Conservation (phyloP, 2,113 vertebrate species). For the Microtus oregoni region DNA sequence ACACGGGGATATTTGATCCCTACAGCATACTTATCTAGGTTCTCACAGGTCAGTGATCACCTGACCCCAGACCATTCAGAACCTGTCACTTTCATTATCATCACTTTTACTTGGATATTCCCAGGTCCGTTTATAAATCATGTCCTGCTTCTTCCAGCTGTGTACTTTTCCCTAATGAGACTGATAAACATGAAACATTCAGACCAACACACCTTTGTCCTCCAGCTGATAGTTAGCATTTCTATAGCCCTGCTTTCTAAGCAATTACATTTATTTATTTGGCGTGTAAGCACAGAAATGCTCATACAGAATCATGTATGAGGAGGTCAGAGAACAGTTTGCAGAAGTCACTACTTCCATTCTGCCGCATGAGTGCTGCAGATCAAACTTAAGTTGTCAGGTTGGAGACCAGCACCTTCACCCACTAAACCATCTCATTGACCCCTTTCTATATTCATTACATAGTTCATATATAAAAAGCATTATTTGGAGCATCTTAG, state of each 20-base stretch:
- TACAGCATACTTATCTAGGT: not conserved
- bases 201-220: not conserved
- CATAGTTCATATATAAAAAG: not conserved
- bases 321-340: not conserved
- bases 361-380: too few relatives aligned
- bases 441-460: too few relatives aligned
- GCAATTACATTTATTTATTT: not conserved
- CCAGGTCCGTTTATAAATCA: not conserved
- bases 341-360: not conserved
- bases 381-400: not conserved
- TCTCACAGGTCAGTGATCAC: too few relatives aligned
- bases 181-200: not conserved
- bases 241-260: not conserved
- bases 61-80: not conserved
- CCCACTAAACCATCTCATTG: not conserved
- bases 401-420: too few relatives aligned
- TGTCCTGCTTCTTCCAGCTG: not conserved
- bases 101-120: not conserved
- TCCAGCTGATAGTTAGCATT: not conserved
- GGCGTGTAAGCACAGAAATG: too few relatives aligned
- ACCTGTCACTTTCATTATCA: not conserved
- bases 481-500: not conserved
- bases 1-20: not conserved
- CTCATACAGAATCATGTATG: too few relatives aligned
- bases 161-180: not conserved